Base-by-base conservation (phyloP, 2,888 invertebrate genomes). In the Sinodicranocentrus sp. region DNA sequence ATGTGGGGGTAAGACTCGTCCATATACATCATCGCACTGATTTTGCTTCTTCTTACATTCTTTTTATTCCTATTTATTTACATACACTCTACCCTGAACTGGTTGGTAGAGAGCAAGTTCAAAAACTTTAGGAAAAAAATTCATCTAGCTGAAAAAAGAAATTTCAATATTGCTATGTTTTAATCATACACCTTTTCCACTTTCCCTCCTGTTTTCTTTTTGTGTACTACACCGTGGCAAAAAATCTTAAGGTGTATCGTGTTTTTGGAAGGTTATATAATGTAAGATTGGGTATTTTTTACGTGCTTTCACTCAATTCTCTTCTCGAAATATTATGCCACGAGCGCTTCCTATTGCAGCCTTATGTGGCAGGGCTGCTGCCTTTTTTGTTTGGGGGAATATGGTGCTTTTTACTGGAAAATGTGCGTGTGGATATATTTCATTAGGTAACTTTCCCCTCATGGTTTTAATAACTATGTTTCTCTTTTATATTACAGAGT, bases 381-480 rank as follows among this genome's bases (percentile, higher is more conserved):
- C n/a, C n/a, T n/a, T n/a, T n/a, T n/a, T n/a, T n/a, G n/a, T n/a
- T n/a, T n/a, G n/a, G n/a, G n/a, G n/a, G n/a, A n/a, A n/a, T n/a
- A n/a, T n/a, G n/a, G n/a, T n/a, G n/a, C n/a, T n/a, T n/a, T n/a
- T n/a, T n/a, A n/a, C 5, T 33, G 33, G 63, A 28, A 63, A 65
- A 52, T 52, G 13, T 63, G 63, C 26, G 21, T 75, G 65, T 28
- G n/a, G 28, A 19, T 17, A 48, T 67, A 76, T 76, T 65, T 67
- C 76, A 75, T 75, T 75, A 75, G 52, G 52, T 21, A 52, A 48
- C 57, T 76, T 76, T 76, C 57, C 26, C 76, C 65, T 76, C 54
- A 48, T 23, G 33, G 54, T 67, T 67, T 39, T 76, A 76, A 76
- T 76, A 54, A 76, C 76, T 48, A 23, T 76, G 57, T 67, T 76